These are phyloP conservation scores for Achlya flavicornis DNA, from an alignment of 2,888 invertebrate genomes.

Conservation along the genomic window DNA sequence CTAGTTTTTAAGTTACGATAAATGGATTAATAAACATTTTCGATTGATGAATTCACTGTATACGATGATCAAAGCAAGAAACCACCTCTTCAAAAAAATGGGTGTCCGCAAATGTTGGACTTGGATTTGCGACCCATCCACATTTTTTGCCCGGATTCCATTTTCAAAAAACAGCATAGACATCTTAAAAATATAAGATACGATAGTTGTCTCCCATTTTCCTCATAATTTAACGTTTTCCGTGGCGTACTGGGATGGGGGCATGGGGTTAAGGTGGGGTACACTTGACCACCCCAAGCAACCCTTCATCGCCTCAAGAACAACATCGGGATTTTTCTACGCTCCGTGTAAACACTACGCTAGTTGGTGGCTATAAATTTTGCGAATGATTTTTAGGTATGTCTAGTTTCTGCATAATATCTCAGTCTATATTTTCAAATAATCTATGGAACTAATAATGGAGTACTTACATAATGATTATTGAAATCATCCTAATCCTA, in stretches of 20 bases:
- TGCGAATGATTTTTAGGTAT: conserved; percentile 9
- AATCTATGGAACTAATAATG: not conserved
- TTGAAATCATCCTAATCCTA: too few relatives aligned
- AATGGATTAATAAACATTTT: not conserved
- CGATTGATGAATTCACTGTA: too few relatives aligned
- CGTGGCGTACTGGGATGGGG: conserved; percentile 37
- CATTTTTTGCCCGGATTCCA: not conserved
- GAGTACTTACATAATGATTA: too few relatives aligned
- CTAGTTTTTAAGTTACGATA: not conserved
- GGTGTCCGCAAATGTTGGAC: too few relatives aligned
- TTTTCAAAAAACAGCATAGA: not conserved
- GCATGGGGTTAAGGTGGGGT: conserved; percentile 33
- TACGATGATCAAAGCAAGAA: too few relatives aligned
- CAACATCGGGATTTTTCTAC: conserved; percentile 64
- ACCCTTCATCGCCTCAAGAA: conserved; percentile 69
- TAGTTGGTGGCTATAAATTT: conserved; percentile 19
- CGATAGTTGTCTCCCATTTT: conserved; percentile 49
- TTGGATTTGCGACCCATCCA: not conserved
- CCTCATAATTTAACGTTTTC: conserved; percentile 61
- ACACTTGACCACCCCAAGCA: conserved; percentile 58
- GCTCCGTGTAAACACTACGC: conserved; percentile 37
- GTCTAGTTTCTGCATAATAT: not conserved
- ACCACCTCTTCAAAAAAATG: too few relatives aligned
- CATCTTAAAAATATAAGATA: conserved; percentile 28
- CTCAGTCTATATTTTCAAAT: not conserved